These are phyloP conservation scores for Tragelaphus oryx DNA, from an alignment of 2,797 vertebrate genomes.

Conservation along the genomic window DNA sequence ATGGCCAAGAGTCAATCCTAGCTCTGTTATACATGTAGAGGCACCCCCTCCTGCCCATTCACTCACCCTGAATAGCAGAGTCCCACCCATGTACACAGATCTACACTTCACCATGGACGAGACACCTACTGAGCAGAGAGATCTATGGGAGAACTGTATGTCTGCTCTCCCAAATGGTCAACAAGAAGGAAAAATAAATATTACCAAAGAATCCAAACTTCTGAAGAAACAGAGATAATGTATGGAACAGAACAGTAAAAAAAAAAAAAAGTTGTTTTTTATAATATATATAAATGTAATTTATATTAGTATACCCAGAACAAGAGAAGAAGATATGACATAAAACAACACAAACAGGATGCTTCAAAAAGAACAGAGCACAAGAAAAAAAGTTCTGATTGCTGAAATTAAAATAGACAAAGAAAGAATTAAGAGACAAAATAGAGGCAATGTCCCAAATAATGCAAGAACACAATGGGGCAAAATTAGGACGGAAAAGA, in stretches of 20 bases:
- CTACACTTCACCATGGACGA: neutral
- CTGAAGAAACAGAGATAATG: neutral
- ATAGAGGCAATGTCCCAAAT: neutral
- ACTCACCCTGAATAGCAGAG: neutral
- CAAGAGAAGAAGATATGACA: neutral
- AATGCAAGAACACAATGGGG: neutral
- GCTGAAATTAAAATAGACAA: neutral
- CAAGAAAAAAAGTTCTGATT: neutral
- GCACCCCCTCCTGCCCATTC: neutral
- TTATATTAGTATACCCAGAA: neutral
- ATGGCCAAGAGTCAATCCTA: neutral
- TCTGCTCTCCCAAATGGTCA: neutral
- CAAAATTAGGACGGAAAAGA: neutral
- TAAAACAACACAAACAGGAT: neutral
- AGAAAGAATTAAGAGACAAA: slow-evolving; percentile 20
- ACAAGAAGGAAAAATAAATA: neutral
- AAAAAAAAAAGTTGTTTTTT: neutral
- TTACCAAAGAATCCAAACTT: neutral
- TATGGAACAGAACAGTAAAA: neutral
- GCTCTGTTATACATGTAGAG: neutral
- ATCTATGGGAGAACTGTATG: neutral
- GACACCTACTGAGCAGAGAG: neutral
- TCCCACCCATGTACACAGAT: neutral
- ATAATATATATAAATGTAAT: neutral
- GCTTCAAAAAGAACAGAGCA: neutral